Percentiles rank a stretch among this genome's conserved stretches.
phyloP scores from a whole-genome alignment of 2,888 invertebrate genomes.

The Drosophila mettleri region DNA sequence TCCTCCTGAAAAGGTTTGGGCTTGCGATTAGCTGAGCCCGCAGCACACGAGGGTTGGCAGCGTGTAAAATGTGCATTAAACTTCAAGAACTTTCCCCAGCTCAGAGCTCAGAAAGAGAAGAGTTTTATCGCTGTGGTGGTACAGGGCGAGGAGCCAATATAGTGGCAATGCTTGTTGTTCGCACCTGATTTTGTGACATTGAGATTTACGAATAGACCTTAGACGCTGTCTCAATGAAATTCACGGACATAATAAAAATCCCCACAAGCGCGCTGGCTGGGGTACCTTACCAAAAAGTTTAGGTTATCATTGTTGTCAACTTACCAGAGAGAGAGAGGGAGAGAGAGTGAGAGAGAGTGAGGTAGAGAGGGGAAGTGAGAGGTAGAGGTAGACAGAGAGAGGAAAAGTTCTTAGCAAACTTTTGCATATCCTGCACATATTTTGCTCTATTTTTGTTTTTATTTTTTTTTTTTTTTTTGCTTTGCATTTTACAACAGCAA shows the following conservation, averaged over 20 bases:
- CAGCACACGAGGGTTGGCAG: constrained; percentile 3
- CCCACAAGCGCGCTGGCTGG: constrained; percentile 1
- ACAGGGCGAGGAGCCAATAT: neutral
- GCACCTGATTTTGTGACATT: constrained; percentile 62
- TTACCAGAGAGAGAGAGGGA: constrained; percentile 37
- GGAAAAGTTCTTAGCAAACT: constrained; percentile 59
- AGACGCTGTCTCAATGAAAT: constrained; percentile 38
- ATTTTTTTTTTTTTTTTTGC: constrained; percentile 9
- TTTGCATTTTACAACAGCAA: constrained; percentile 73
- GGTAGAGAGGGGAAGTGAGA: neutral
- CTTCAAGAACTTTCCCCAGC: constrained; percentile 58
- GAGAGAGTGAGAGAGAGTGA: neutral
- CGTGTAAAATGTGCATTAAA: constrained; percentile 15
- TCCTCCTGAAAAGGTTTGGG: constrained; percentile 4
- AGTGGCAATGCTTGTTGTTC: constrained; percentile 14
- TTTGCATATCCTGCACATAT: constrained; percentile 78
- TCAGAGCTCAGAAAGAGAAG: constrained; percentile 58
- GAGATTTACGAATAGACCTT: constrained; percentile 57
- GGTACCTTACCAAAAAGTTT: constrained; percentile 14
- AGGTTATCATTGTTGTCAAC: constrained; percentile 40
- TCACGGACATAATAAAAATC: constrained; percentile 27
- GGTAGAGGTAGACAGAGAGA: neutral
- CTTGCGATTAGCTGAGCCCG: constrained; percentile 63
- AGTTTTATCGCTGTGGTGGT: constrained; percentile 17
- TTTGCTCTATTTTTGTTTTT: constrained; percentile 20